Evolutionary conservation across 2,797 vertebrate species (phyloP), one percentile per base, ranked within the genome.

Genomic region (Sebastes glaucus): DNA sequence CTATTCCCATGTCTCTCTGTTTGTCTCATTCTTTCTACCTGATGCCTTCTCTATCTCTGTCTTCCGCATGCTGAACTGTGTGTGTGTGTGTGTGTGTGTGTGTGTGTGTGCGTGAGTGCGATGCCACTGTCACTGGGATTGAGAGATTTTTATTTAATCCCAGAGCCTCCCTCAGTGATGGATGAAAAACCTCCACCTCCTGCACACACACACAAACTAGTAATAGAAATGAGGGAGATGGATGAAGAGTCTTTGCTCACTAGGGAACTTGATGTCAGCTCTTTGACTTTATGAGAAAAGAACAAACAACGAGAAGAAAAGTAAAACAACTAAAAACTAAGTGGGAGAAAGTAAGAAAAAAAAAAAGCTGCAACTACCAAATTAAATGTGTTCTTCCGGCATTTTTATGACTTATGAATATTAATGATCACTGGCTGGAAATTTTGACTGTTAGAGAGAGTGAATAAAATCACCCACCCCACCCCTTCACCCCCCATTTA

Each of bases 91-190:
- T 46, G 23, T 35, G 38, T 35, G 63, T 35, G 63, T 56, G 61
- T 59, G 56, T 59, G 13, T 74, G 68, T 63, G 63, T 71, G 79
- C 74, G 76, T 28, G 78, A n/a, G 70, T 73, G 71, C 9, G 38
- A 63, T 77, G 33, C 74, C 63, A 77, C 85, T 87, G 87, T 89
- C 88, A 89, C 63, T 65, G 73, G 79, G 84, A 88, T 82, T 90
- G 89, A 93, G 87, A 89, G 81, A 94, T 92, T 94, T 94, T 82
- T 92, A 92, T 94, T 93, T 89, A 90, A 92, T 91, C 87, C 85
- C 56, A 84, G 83, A 81, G 85, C 75, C 46, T 86, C 67, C 84
- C 77, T 80, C 72, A 78, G 90, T 87, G 91, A 92, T 89, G 88
- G 90, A 94, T 91, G 88, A 91, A 87, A 85, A 88, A 85, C 74